phyloP scores from a whole-genome alignment of 2,113 vertebrate genomes.

The Aix galericulata region DNA sequence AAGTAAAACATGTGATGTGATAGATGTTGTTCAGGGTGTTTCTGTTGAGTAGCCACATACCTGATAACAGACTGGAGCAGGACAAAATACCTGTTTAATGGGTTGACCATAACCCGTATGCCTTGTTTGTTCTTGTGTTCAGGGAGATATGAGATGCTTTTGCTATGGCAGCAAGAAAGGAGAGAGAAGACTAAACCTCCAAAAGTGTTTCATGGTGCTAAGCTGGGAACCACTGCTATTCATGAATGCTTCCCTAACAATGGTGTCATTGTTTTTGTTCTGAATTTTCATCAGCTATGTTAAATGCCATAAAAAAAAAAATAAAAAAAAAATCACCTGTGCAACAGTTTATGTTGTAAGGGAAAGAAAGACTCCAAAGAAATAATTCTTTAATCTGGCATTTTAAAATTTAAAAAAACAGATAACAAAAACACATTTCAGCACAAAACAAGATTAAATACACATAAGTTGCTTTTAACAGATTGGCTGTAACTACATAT shows the following conservation, averaged over 20 bases:
- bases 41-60: not conserved
- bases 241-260: not conserved
- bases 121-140: not conserved
- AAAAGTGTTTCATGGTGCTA: not conserved
- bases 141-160: not conserved
- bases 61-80: not conserved
- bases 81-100: not conserved
- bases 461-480: not conserved
- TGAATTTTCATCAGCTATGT: not conserved
- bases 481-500: not conserved
- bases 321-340: not conserved
- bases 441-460: not conserved
- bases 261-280: not conserved
- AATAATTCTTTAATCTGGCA: not conserved
- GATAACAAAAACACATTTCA: not conserved
- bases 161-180: not conserved
- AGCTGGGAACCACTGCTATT: not conserved
- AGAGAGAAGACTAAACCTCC: not conserved
- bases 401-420: not conserved
- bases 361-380: not conserved
- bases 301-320: not conserved
- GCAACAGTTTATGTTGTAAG: not conserved
- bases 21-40: not conserved
- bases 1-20: not conserved
- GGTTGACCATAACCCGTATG: not conserved